Conservation (phyloP, 2,113 vertebrate genomes). For the Phyllopteryx taeniolatus region DNA sequence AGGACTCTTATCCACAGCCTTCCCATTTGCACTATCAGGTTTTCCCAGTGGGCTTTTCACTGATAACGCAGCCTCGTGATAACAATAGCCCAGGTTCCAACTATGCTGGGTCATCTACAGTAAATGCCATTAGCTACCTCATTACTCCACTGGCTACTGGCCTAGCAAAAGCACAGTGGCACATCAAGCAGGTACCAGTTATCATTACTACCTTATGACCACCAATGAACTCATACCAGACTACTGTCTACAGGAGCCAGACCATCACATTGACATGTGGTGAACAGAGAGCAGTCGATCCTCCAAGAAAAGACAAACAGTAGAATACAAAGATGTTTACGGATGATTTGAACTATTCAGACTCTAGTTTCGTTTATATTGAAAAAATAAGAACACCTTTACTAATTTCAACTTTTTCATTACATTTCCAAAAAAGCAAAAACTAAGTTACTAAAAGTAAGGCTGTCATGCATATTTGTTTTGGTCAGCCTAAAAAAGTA, state of each 20-base stretch:
- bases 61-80: conserved; percentile 66
- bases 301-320: not conserved
- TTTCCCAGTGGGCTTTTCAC: conserved; percentile 56
- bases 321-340: not conserved
- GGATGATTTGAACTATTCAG: too few relatives aligned
- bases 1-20: conserved; percentile 56
- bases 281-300: conserved; percentile 8
- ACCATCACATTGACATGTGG: conserved; percentile 9
- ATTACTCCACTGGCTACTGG: conserved; percentile 65
- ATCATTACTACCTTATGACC: conserved; percentile 42
- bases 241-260: conserved; percentile 39
- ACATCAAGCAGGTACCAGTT: conserved; percentile 38
- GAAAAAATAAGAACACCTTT: not conserved
- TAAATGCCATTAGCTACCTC: conserved; percentile 53
- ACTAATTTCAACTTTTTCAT: too few relatives aligned
- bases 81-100: conserved; percentile 49
- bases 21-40: conserved; percentile 52
- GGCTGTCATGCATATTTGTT: too few relatives aligned
- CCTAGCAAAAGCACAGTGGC: conserved; percentile 53
- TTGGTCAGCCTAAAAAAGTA: too few relatives aligned
- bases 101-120: conserved; percentile 32
- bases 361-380: not conserved
- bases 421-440: too few relatives aligned
- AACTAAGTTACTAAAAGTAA: too few relatives aligned
- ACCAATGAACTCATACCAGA: conserved; percentile 29